phyloP scores from a whole-genome alignment of 2,888 invertebrate genomes.

The Cyrtodaria siliqua region DNA sequence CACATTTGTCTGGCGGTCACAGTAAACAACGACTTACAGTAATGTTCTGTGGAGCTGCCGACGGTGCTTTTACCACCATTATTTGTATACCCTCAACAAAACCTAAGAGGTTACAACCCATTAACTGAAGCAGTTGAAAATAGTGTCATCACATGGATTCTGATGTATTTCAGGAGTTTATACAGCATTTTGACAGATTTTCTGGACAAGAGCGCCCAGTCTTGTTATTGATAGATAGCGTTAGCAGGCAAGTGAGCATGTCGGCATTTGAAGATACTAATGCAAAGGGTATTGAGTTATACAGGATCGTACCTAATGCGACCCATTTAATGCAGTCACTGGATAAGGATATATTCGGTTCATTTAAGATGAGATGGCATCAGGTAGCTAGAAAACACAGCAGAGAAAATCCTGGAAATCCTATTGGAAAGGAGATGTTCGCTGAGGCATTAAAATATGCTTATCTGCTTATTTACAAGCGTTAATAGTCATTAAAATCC shows the following conservation, averaged over 20 bases:
- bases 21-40: conserved; percentile 31
- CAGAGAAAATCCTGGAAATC: conserved; percentile 27
- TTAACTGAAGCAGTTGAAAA: conserved; percentile 18
- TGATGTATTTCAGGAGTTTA: conserved; percentile 15
- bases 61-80: conserved; percentile 35
- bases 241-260: conserved; percentile 27
- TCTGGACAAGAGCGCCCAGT: conserved; percentile 19
- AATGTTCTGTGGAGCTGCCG: conserved; percentile 39
- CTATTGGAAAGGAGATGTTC: conserved; percentile 12
- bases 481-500: too few relatives aligned
- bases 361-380: conserved; percentile 34
- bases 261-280: conserved; percentile 13
- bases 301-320: too few relatives aligned
- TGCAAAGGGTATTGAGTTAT: conserved; percentile 24
- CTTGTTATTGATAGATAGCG: conserved; percentile 29
- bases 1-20: conserved; percentile 26
- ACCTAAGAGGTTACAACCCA: conserved; percentile 18
- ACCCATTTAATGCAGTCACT: conserved; percentile 50
- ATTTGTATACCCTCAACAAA: conserved; percentile 25
- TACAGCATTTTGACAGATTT: conserved; percentile 21
- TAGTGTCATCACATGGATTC: conserved; percentile 21
- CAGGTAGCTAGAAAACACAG: conserved; percentile 26
- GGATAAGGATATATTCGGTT: conserved; percentile 40
- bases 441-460: too few relatives aligned
- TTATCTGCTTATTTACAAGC: too few relatives aligned